Base-by-base conservation (phyloP, 2,113 vertebrate genomes). In the Tylochromis polylepis region DNA sequence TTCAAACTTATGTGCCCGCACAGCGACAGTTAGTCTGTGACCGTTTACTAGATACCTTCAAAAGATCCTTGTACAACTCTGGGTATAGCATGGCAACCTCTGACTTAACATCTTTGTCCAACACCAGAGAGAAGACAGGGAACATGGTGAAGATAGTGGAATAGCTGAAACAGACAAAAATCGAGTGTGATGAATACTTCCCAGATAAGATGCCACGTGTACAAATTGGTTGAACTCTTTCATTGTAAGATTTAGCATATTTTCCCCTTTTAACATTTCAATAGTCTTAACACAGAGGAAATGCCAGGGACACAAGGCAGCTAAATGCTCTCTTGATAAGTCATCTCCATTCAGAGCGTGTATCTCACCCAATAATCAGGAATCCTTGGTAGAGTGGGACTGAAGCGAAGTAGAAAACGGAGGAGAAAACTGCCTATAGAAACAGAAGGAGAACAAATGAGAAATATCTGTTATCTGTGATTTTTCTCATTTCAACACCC, bases 61-160 rank as follows among this genome's bases (percentile, higher is more conserved):
- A 93, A 18, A 99, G 97, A 92, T 99, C 99, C 93, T 99, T 99
- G 94, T 99, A 99, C 60, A 99, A 95, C 86, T 99, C 99, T 36
- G 99, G 99, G 82, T 99, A 99, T 18, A 99, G 92, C 99, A 99
- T 99, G 65, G 99, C 99, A 3, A 99, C 99, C 91, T 99, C 99
- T 0, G 99, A 99, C 89, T 99, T 99, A 3, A 99, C 99, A 36
- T 99, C 99, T 91, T 99, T 99, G 96, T 99, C 99, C 96, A 99
- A 85, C 36, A 99, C 99, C 87, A 99, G 96, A 59, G 99, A 99
- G 91, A 99, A 99, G 27, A 99, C 98, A 0, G 99, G 99, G 88
- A 99, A 99, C 99, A 99, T 99, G n/a, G 99, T 99, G 89, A 99
- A 99, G 92, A 98, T 96, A 4, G 99, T 99, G 85, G 99, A 99